These are phyloP conservation scores for Acrossocheilus fasciatus DNA, from an alignment of 2,797 vertebrate species.

Conservation along the genomic window DNA sequence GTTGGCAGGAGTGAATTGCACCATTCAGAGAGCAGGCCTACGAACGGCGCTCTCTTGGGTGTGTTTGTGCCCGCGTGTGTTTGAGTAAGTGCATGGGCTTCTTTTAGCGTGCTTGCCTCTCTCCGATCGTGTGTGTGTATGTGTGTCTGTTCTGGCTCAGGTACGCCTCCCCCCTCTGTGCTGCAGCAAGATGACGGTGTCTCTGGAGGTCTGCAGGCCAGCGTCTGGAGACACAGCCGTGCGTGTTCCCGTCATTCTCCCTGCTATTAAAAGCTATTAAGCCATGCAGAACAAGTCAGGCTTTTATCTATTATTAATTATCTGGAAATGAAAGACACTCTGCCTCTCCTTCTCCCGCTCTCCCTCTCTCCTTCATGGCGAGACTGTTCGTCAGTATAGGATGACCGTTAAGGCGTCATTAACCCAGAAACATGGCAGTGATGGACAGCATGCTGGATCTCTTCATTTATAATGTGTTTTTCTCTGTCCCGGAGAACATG, in stretches of 20 bases:
- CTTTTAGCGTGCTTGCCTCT: slow-evolving; percentile 28
- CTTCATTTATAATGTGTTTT: slow-evolving; percentile 52
- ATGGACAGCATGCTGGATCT: slow-evolving; percentile 59
- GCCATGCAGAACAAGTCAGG: slow-evolving; percentile 64
- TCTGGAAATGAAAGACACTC: slow-evolving; percentile 61
- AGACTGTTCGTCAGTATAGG: slow-evolving; percentile 48
- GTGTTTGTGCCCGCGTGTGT: slow-evolving; percentile 50
- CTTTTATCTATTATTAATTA: slow-evolving; percentile 71
- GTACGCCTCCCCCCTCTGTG: slow-evolving; percentile 54
- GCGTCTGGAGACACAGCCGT: slow-evolving; percentile 58
- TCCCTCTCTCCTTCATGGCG: slow-evolving; percentile 44
- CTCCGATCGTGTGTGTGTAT: slow-evolving; percentile 10
- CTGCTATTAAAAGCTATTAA: slow-evolving; percentile 70
- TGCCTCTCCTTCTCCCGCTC: slow-evolving; percentile 30
- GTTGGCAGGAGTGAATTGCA: slow-evolving; percentile 31
- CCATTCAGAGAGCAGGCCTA: slow-evolving; percentile 46
- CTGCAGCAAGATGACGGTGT: slow-evolving; percentile 62
- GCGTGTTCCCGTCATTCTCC: slow-evolving; percentile 63
- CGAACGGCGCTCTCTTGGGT: slow-evolving; percentile 41
- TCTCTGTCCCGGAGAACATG: slow-evolving; percentile 35
- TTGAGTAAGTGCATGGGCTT: slow-evolving; percentile 51
- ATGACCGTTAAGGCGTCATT: slow-evolving; percentile 63
- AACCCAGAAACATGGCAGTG: slow-evolving; percentile 66
- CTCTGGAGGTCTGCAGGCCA: slow-evolving; percentile 58
- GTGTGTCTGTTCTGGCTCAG: slow-evolving; percentile 34